Base-by-base conservation (phyloP, 2,797 vertebrate genomes). In the Orientallactaga sibirica region DNA sequence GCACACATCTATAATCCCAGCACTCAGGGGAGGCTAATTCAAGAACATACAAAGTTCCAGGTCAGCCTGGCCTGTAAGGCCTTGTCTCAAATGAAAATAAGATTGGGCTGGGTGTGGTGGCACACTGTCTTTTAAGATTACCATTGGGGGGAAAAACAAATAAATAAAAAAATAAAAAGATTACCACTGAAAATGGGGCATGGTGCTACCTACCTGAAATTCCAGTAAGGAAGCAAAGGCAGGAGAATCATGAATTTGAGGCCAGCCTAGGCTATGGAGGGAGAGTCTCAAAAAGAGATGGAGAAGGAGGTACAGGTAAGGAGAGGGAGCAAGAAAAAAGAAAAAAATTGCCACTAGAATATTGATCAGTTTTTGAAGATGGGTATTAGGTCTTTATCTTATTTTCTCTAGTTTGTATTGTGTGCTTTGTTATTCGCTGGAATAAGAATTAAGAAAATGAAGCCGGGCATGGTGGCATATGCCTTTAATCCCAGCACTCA, bases 361-460 rank as follows among this genome's bases (percentile, higher is more conserved):
- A 62, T 41, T 79, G 67, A 70, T 48, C 7, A 75, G 33, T 18
- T 93, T 89, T 87, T 90, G 79, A 92, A 88, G 71, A 20, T 78
- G 52, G 3, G 25, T 90, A 43, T 58, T 91, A 67, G 14, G 4
- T 73, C 43, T 66, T 90, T 93, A 61, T 66, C 33, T 5, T 79
- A 0, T 73, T 86, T 37, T 90, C n/a, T 92, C 41, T 89, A 18
- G 14, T 75, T 90, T 58, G 52, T 90, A 52, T 92, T 58, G 61
- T 90, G 43, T 92, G 19, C 62, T 68, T 78, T 64, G 84, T 64
- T 67, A 64, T 77, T 78, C 90, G 87, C 33, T 87, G 12, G 67
- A 82, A 62, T 87, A 55, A 62, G 70, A 71, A 93, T 70, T 76
- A 48, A 48, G 48, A 48, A 48, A 48, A 48, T 48, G 48, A 48